These are phyloP conservation scores for Lasioglossum oenotherae DNA, from an alignment of 2,888 invertebrate genomes.

Conservation along the genomic window DNA sequence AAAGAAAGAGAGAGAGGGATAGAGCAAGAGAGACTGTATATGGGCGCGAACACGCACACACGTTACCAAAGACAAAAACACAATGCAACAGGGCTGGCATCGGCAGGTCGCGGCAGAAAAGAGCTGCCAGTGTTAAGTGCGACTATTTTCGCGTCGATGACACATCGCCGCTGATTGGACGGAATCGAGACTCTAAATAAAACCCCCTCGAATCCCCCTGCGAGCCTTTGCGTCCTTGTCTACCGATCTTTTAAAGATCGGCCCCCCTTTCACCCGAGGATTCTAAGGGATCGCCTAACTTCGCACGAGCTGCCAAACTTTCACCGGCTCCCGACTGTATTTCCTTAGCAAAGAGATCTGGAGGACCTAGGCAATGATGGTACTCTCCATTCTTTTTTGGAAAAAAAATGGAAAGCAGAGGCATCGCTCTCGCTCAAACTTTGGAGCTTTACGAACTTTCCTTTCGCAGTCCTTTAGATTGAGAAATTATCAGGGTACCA, in stretches of 20 bases:
- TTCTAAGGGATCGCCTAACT: background rate
- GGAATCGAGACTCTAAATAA: conserved; percentile 67
- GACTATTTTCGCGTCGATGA: conserved; percentile 80
- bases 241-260: background rate
- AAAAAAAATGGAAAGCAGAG: background rate
- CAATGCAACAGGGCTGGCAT: conserved; percentile 73
- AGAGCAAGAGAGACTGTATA: conserved; percentile 12
- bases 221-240: conserved; percentile 25
- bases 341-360: background rate
- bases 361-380: background rate
- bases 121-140: conserved; percentile 78
- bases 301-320: background rate
- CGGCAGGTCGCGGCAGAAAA: conserved; percentile 76
- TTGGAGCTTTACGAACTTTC: background rate
- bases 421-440: no score
- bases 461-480: no score
- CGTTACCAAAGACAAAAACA: conserved; percentile 60
- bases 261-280: background rate
- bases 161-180: conserved; percentile 78
- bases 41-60: conserved; percentile 46
- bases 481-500: background rate
- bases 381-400: background rate
- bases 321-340: background rate
- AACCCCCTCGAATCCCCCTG: conserved; percentile 44
- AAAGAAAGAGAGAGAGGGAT: background rate